Evolutionary conservation across 1,140 invertebrate genomes (phyloP), one percentile per base, ranked within the genome.

Genomic region (Schlechtendalia chinensis): DNA sequence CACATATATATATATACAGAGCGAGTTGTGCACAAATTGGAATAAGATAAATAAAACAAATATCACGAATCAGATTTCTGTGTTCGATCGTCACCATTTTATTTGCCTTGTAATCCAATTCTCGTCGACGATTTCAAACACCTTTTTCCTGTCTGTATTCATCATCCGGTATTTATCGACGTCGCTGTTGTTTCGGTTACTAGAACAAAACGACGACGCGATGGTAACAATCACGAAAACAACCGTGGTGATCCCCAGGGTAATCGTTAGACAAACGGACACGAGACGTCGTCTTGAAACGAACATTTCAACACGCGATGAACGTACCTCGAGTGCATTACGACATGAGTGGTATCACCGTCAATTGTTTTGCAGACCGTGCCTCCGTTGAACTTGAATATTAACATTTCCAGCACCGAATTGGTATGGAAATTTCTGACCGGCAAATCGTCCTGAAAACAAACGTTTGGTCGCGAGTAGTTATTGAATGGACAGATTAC

Each of bases 361-460:
- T 85, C 82, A 16, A 87, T 81, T 47, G 82, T 61, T 71, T 84
- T 63, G 59, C 75, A 83, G n/a, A 85, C 71, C 5, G 32, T 85
- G 74, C 89, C 89, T 29, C 83, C 84, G 84, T 88, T 86, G 82
- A 88, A 89, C 59, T 82, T 83, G 82, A 83, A 87, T 85, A 67
- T 83, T 81, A 50, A 83, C 84, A 81, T 85, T 84, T 27, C 74
- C 79, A 14, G 82, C 45, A 69, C 86, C 83, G 27, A 83, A 81
- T 32, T 50, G 5, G n/a, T 32, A 58, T 82, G 67, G 19, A 50
- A 71, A 63, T 67, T 69, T 39, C 54, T 58, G 10, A n/a, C 47
- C 17, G 81, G 58, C 16, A 79, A 81, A 19, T 63, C 74, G 19
- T 58, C 69, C 63, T 80, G n/a, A 24, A 58, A 82, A 65, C 8